Base-by-base conservation (phyloP, 2,888 invertebrate species). In the Calliopum simillimum region DNA sequence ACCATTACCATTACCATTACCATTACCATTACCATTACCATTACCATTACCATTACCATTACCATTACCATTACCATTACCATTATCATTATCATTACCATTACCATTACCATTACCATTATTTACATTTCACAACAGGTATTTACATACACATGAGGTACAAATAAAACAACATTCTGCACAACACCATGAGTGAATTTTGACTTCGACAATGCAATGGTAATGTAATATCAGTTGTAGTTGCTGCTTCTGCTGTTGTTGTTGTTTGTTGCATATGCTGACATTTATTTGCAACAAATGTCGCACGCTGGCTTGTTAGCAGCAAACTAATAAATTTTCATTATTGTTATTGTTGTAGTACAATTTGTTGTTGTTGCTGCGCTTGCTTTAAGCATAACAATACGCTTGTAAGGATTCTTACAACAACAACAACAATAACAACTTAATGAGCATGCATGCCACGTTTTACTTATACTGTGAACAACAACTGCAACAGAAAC, bases 271-370 rank as follows among this genome's bases (percentile, higher is more conserved):
- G 19, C 44, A 64, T 21, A 47, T 46, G 14, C 56, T 63, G 66
- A 70, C 70, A 67, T 70, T 66, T 61, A 67, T 66, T 51, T 66
- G 70, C 70, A 63, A 58, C 70, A 66, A 70, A 70, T 66, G 65
- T 65, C 65, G n/a, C n/a, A n/a, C n/a, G 67, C 67, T 46, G 53
- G 25, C 43, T 65, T 71, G 67, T 47, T 65, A 56, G 59, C 63
- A 66, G 51, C 55, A 21, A 46, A 46, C 23, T 58, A 62, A 68
- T 71, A 71, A 71, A 68, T 71, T 71, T 71, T 62, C 71, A 62
- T 63, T 68, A 71, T 71, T 68, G 46, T 69, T 63, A 25, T 46
- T 58, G 64, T 64, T 46, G 44, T 33, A 41, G 69, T 21, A 33
- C 43, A 11, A 41, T 4, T 68, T 61, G 59, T 33, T 68, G 23